Evolutionary conservation across 1,140 invertebrate species (phyloP).

Genomic region (Ostrea edulis): DNA sequence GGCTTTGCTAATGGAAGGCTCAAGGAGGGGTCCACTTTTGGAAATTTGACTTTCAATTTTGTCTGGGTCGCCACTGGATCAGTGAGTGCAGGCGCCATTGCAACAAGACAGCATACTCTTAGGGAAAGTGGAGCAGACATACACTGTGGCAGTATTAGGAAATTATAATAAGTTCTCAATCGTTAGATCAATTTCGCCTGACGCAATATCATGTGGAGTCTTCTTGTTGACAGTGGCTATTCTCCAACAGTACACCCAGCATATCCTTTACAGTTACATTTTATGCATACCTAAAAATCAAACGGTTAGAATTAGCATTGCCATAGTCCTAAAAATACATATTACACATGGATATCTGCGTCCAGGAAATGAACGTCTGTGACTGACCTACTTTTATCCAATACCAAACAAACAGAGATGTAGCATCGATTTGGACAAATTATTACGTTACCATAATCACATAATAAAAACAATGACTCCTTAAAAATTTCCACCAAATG

Average conservation of each 20-base stretch:
- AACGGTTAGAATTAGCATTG: not conserved
- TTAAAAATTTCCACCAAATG: not conserved
- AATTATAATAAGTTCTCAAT: not conserved
- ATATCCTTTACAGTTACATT: slow-evolving; percentile 6
- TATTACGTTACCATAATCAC: not conserved
- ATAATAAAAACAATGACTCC: not conserved
- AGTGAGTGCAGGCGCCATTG: slow-evolving; percentile 77
- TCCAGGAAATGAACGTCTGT: not conserved
- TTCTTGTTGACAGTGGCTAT: not conserved
- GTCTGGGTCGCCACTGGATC: slow-evolving; percentile 72
- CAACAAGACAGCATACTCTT: slow-evolving; percentile 77
- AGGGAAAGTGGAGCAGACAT: slow-evolving; percentile 72
- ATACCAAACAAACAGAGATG: slow-evolving; percentile 1
- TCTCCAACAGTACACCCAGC: slow-evolving; percentile 31
- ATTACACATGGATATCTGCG: not conserved
- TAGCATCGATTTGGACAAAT: not conserved
- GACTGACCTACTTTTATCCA: not conserved
- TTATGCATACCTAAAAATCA: slow-evolving; percentile 23
- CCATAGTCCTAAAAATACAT: slow-evolving; percentile 12
- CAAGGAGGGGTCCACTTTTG: slow-evolving; percentile 29
- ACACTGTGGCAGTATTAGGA: slow-evolving; percentile 47
- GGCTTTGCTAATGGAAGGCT: slow-evolving; percentile 1
- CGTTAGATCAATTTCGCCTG: not conserved
- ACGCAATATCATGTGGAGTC: not conserved
- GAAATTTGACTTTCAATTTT: slow-evolving; percentile 61